Base-by-base conservation (phyloP, 2,113 vertebrate species). In the Catharus minimus region DNA sequence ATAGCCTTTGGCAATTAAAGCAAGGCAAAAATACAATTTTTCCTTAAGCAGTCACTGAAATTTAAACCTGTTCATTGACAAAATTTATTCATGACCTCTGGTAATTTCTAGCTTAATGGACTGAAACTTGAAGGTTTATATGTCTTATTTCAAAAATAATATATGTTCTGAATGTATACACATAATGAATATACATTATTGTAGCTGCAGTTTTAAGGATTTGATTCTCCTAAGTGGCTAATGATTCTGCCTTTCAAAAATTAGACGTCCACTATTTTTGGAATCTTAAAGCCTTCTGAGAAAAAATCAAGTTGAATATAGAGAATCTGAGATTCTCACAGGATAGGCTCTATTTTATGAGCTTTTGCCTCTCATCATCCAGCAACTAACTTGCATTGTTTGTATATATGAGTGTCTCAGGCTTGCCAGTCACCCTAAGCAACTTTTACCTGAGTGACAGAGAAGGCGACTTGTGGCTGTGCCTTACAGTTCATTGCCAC, bases 31-130 rank as follows among this genome's bases (percentile, higher is more conserved):
- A 64, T 13, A 67, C 23, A 68, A 15, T 78, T 88, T 93, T 92
- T 86, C 57, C 86, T 92, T 72, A 84, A 88, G 50, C 12, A 90
- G 56, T 86, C 36, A 80, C 60, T 91, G 89, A 92, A 94, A 95
- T 83, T 58, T 88, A 90, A 92, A 86, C 66, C 73, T 69, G n/a
- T 65, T 78, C 88, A 76, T 69, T 93, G 90, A 90, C 3, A 4
- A 88, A 81, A 75, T 88, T 92, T 75, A 84, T 84, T 72, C 53
- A 64, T 55, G 62, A 88, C 62, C 46, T 93, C 69, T 81, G 53
- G 53, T 74, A 86, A 81, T 88, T 95, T 94, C 76, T 82, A 53
- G 52, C n/a, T 82, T 89, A 92, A 84, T 84, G 69, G 49, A 72
- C 80, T 93, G 86, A 78, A 92, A 92, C 46, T n/a, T 78, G 41